These are phyloP conservation scores for Rosalia funebris DNA, from an alignment of 2,888 invertebrate species.

Conservation along the genomic window DNA sequence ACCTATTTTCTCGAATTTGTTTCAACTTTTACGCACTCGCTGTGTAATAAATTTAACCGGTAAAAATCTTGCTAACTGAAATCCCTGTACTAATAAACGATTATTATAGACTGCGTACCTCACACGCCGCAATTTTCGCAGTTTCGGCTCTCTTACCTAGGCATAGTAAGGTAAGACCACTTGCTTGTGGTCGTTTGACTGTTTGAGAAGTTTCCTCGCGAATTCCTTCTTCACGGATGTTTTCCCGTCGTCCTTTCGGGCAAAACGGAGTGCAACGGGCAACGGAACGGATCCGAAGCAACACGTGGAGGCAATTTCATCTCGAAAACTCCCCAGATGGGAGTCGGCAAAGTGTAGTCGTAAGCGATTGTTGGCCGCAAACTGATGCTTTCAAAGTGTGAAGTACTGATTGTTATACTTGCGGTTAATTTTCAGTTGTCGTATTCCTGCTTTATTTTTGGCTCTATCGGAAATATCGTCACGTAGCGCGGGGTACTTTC, in stretches of 20 bases:
- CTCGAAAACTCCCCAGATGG: too few relatives aligned
- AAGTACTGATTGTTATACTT: slow-evolving; percentile 53
- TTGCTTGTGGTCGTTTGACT: slow-evolving; percentile 53
- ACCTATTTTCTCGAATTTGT: too few relatives aligned
- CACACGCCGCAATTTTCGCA: slow-evolving; percentile 12
- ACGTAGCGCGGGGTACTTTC: slow-evolving; percentile 14
- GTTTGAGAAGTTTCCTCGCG: slow-evolving; percentile 41
- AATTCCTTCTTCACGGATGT: background rate
- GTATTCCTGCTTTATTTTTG: slow-evolving; percentile 19
- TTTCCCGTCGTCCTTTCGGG: background rate
- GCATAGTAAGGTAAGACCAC: slow-evolving; percentile 47
- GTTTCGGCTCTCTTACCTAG: slow-evolving; percentile 28
- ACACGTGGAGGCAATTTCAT: too few relatives aligned
- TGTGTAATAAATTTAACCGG: too few relatives aligned
- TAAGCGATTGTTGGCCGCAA: slow-evolving; percentile 57
- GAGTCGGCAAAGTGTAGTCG: slow-evolving; percentile 39
- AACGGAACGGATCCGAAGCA: too few relatives aligned
- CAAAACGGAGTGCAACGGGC: background rate
- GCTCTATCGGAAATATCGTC: slow-evolving; percentile 18
- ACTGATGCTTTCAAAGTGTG: slow-evolving; percentile 54
- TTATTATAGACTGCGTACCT: slow-evolving; percentile 3
- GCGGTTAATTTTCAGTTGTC: slow-evolving; percentile 43
- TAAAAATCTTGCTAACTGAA: too few relatives aligned
- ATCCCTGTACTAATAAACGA: too few relatives aligned
- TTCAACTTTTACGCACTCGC: too few relatives aligned